Conservation (phyloP, 1,140 invertebrate genomes). For the Saccostrea echinata region DNA sequence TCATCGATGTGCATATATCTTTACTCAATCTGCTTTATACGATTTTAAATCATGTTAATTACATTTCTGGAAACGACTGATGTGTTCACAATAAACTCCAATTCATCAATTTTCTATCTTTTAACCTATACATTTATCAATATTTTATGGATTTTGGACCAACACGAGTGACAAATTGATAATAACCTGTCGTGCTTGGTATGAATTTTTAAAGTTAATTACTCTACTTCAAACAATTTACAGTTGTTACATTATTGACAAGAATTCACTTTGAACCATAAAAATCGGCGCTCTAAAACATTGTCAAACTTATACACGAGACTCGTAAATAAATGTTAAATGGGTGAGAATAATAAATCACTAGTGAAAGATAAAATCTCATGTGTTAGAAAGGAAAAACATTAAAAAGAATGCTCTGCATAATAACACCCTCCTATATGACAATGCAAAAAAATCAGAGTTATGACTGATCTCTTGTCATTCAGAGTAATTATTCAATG, state of each 20-base stretch:
- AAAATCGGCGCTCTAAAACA: not conserved
- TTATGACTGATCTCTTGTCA: not conserved
- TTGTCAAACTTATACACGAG: not conserved
- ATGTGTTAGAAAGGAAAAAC: not conserved
- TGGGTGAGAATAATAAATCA: not conserved
- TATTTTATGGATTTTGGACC: no score
- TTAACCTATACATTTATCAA: no score
- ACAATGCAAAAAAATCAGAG: not conserved
- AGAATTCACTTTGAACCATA: not conserved
- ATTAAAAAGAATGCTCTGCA: not conserved
- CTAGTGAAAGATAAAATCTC: not conserved
- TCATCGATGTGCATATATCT: no score
- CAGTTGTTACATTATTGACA: not conserved
- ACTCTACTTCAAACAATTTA: not conserved
- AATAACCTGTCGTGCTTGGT: not conserved
- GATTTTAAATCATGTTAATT: no score
- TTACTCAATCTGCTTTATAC: no score
- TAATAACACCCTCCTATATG: not conserved
- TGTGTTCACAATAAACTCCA: not conserved
- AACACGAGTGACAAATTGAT: not conserved
- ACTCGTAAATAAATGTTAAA: not conserved
- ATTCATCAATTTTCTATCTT: not conserved
- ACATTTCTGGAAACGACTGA: not conserved
- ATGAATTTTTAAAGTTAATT: not conserved
- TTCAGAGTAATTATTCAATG: not conserved